Base-by-base conservation (phyloP, 1,140 invertebrate species). In the Maconellicoccus hirsutus region DNA sequence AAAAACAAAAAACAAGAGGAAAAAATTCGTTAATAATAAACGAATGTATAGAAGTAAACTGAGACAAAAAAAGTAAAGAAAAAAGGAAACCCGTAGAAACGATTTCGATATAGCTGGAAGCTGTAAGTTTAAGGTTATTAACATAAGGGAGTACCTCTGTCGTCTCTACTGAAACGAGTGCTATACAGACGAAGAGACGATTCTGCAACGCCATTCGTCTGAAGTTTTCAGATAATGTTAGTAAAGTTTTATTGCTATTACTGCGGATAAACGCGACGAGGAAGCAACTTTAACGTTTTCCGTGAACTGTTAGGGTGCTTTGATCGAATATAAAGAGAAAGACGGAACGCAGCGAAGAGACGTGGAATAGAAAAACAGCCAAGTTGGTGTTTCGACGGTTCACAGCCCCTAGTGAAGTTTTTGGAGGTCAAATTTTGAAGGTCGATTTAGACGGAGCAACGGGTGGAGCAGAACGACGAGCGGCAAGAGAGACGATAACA, bases 351-450 rank as follows among this genome's bases (percentile, higher is more conserved):
- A 23, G 61, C 61, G 61, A 66, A 10, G 52, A 22, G 52, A 59
- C 21, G 52, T 6, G 52, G 52, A 16, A 59, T 59, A 16, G 61
- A 26, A 66, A 25, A 26, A 66, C 22, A 26, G 22, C 61, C 14
- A 66, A 23, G 61, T 66, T 26, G 61, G 21, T 26, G 61, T 66
- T 66, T 26, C 61, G 61, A 14, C 61, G 61, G 61, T 66, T 66
- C 61, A 66, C 61, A 66, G 61, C 61, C 61, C 61, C 25, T 66
- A 6, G 25, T 26, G 61, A 66, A 66, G 61, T 66, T 66, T 66
- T 66, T 66, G 61, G 61, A 66, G 61, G 61, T 66, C 61, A 66
- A 66, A 66, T 66, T 66, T 66, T 66, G 61, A 66, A 66, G 61
- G 61, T 66, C 61, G 61, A 66, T 26, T 25, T 8, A 1, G 61